These are phyloP conservation scores for Ypsolopha scabrella DNA, from an alignment of 2,888 invertebrate genomes.

Conservation along the genomic window DNA sequence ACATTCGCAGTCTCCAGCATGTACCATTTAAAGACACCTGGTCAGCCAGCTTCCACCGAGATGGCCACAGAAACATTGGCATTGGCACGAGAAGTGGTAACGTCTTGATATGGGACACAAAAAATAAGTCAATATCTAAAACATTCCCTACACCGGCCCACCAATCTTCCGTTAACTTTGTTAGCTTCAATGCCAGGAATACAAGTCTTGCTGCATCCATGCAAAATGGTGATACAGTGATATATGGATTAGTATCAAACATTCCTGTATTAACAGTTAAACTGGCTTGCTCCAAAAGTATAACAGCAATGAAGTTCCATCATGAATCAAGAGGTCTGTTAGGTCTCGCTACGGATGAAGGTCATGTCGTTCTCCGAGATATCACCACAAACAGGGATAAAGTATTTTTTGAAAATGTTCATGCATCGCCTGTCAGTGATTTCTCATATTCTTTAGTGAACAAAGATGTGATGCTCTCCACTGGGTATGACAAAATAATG, in stretches of 20 bases:
- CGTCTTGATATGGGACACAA: slow-evolving; percentile 63
- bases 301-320: slow-evolving; percentile 62
- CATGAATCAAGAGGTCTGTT: slow-evolving; percentile 52
- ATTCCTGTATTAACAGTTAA: slow-evolving; percentile 54
- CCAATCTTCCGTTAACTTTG: slow-evolving; percentile 42
- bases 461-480: slow-evolving; percentile 64
- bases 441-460: slow-evolving; percentile 67
- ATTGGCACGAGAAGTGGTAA: slow-evolving; percentile 57
- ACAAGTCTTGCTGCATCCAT: slow-evolving; percentile 57
- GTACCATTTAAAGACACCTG: slow-evolving; percentile 57
- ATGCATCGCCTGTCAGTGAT: slow-evolving; percentile 70
- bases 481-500: slow-evolving; percentile 68
- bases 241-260: slow-evolving; percentile 62
- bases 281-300: slow-evolving; percentile 46
- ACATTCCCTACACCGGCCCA: slow-evolving; percentile 51
- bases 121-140: slow-evolving; percentile 53
- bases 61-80: slow-evolving; percentile 55
- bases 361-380: slow-evolving; percentile 54
- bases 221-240: slow-evolving; percentile 59
- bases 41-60: slow-evolving; percentile 58
- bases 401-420: slow-evolving; percentile 58
- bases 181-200: slow-evolving; percentile 61
- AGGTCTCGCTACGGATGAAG: slow-evolving; percentile 64
- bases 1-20: slow-evolving; percentile 53
- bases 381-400: slow-evolving; percentile 57